Conservation (phyloP, 2,888 invertebrate species). For the Lottia gigantea region DNA sequence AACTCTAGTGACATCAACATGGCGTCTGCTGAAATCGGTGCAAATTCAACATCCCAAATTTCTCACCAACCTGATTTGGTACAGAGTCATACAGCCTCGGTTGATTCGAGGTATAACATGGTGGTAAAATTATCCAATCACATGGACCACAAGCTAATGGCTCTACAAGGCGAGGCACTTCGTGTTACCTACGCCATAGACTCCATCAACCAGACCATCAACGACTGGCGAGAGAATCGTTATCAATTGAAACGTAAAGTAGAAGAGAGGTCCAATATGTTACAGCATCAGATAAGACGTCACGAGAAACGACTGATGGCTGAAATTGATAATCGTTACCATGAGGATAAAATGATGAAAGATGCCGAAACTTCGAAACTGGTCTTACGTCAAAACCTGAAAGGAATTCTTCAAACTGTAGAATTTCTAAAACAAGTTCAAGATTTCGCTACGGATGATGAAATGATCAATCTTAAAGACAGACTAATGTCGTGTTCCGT, state of each 20-base stretch:
- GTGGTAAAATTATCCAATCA: not conserved
- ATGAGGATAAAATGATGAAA: constrained; percentile 28
- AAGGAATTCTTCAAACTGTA: constrained; percentile 31
- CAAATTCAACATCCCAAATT: not conserved
- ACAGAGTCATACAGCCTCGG: constrained; percentile 1
- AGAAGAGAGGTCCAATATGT: constrained; percentile 40
- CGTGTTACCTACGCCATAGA: constrained; percentile 37
- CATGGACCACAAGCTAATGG: constrained; percentile 25
- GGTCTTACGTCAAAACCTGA: constrained; percentile 29
- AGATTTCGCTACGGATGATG: constrained; percentile 29
- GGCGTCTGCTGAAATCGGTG: not conserved
- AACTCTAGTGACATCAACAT: not conserved
- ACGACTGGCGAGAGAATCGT: constrained; percentile 37
- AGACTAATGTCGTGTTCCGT: constrained; percentile 26
- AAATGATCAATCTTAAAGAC: constrained; percentile 27
- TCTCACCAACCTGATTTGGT: not conserved
- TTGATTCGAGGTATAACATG: not conserved
- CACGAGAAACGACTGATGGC: constrained; percentile 45
- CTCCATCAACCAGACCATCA: constrained; percentile 36
- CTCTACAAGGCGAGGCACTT: constrained; percentile 38
- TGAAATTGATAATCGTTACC: constrained; percentile 35
- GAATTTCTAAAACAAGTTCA: constrained; percentile 32
- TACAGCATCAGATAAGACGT: constrained; percentile 41
- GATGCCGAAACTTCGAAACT: constrained; percentile 27
- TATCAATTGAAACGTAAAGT: constrained; percentile 35